A percentile compares a stretch with the other conserved stretches of the same genome.
Evolutionary conservation across 2,113 vertebrate genomes (phyloP).

Genomic region (Salvelinus sp.): DNA sequence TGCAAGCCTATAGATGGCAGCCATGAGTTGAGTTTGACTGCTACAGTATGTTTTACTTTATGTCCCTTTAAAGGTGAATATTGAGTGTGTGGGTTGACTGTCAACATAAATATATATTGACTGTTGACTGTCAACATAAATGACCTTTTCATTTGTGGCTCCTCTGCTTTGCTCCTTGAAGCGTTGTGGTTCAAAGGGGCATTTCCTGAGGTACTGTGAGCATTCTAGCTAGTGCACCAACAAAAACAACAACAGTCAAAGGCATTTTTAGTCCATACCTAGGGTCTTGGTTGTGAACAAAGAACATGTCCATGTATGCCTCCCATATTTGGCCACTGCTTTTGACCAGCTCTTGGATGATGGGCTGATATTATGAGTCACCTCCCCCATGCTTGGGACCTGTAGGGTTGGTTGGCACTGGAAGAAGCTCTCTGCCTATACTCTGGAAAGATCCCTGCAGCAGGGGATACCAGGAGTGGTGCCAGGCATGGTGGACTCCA

Average conservation of each 20-base stretch:
- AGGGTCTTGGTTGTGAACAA: too few relatives aligned
- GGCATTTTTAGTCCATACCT: too few relatives aligned
- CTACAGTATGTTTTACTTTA: background rate
- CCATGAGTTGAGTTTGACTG: slow-evolving; percentile 30
- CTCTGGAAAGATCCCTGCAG: slow-evolving; percentile 31
- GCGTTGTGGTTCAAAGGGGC: background rate
- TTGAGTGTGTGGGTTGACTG: background rate
- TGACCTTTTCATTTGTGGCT: slow-evolving; percentile 24
- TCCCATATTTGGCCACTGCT: too few relatives aligned
- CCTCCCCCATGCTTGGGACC: slow-evolving; percentile 13
- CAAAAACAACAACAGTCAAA: too few relatives aligned
- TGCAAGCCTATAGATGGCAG: slow-evolving; percentile 62
- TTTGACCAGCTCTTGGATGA: background rate
- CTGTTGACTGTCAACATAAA: too few relatives aligned
- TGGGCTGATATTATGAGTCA: slow-evolving; percentile 7
- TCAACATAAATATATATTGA: too few relatives aligned
- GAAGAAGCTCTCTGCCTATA: slow-evolving; percentile 21
- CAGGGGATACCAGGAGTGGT: slow-evolving; percentile 21
- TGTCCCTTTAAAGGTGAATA: background rate
- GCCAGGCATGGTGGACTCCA: slow-evolving; percentile 57
- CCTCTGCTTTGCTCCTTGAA: slow-evolving; percentile 15
- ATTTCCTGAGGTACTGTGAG: slow-evolving; percentile 29
- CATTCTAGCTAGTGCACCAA: slow-evolving; percentile 20
- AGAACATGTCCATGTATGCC: too few relatives aligned
- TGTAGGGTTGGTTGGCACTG: slow-evolving; percentile 33